Percentiles rank a stretch among this genome's conserved stretches.
These are phyloP conservation scores for Aradophagus sp. DNA, from an alignment of 1,140 invertebrate genomes.

Conservation along the genomic window DNA sequence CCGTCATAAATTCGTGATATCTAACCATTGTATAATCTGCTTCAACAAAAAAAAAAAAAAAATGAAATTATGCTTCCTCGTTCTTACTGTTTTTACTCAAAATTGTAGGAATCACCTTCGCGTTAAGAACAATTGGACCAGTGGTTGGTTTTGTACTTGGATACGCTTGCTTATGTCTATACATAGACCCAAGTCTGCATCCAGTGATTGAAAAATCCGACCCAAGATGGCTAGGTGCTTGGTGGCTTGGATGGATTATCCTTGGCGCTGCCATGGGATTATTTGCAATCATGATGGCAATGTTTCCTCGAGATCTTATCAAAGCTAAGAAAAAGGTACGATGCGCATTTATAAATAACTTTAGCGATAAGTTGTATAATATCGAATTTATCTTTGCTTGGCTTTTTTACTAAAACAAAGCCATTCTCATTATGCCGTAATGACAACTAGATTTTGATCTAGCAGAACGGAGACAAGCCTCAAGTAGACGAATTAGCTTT, in stretches of 20 bases:
- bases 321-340: slow-evolving; percentile 54
- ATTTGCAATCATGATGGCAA: slow-evolving; percentile 77
- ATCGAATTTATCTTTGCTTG: too few relatives aligned
- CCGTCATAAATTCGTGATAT: too few relatives aligned
- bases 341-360: too few relatives aligned
- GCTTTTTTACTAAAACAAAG: too few relatives aligned
- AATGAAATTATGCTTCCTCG: too few relatives aligned
- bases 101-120: slow-evolving; percentile 78
- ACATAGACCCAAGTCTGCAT: slow-evolving; percentile 79
- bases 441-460: too few relatives aligned
- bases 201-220: slow-evolving; percentile 79
- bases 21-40: too few relatives aligned
- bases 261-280: slow-evolving; percentile 77
- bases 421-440: too few relatives aligned
- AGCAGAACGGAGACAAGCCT: slow-evolving; percentile 59
- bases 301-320: slow-evolving; percentile 77
- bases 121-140: slow-evolving; percentile 77
- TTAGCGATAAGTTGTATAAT: too few relatives aligned
- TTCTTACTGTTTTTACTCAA: background rate
- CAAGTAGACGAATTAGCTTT: slow-evolving; percentile 60
- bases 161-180: slow-evolving; percentile 77
- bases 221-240: slow-evolving; percentile 82
- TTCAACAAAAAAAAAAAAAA: too few relatives aligned
- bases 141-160: slow-evolving; percentile 77
- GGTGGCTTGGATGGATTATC: slow-evolving; percentile 82